phyloP scores from a whole-genome alignment of 1,140 invertebrate genomes.

The Meteorus sp. region DNA sequence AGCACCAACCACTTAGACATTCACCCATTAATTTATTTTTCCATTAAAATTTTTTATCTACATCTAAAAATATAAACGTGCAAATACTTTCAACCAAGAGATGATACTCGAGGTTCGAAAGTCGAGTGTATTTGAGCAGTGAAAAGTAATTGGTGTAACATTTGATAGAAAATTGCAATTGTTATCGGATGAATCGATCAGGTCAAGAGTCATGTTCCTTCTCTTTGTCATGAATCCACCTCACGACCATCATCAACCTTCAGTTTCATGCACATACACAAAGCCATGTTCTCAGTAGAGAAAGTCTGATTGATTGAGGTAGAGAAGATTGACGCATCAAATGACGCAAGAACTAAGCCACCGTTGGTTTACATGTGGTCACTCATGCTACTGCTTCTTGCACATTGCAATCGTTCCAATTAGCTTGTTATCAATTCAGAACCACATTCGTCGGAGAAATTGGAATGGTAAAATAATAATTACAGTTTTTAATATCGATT shows the following conservation, averaged over 20 bases:
- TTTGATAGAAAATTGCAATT: constrained; percentile 12
- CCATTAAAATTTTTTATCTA: too few species aligned
- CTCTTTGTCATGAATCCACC: neutral
- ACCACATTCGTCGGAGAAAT: constrained; percentile 35
- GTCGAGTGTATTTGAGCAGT: neutral
- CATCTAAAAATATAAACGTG: too few species aligned
- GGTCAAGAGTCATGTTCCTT: neutral
- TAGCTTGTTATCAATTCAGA: constrained; percentile 50
- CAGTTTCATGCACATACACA: neutral
- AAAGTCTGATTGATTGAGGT: neutral
- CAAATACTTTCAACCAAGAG: neutral
- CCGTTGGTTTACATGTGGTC: constrained; percentile 5
- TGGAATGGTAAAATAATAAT: too few species aligned
- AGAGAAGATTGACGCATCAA: neutral
- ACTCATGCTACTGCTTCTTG: constrained; percentile 29
- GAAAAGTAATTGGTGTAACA: neutral
- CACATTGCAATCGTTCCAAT: constrained; percentile 39
- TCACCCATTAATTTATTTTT: too few species aligned
- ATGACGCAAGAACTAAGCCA: neutral
- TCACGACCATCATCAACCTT: constrained; percentile 2
- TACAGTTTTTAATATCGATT: too few species aligned
- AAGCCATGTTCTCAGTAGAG: neutral
- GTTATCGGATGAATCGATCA: neutral
- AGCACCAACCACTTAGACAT: too few species aligned
- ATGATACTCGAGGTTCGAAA: neutral